Evolutionary conservation across 2,113 vertebrate genomes (phyloP).

Genomic region (Lepus europaeus): DNA sequence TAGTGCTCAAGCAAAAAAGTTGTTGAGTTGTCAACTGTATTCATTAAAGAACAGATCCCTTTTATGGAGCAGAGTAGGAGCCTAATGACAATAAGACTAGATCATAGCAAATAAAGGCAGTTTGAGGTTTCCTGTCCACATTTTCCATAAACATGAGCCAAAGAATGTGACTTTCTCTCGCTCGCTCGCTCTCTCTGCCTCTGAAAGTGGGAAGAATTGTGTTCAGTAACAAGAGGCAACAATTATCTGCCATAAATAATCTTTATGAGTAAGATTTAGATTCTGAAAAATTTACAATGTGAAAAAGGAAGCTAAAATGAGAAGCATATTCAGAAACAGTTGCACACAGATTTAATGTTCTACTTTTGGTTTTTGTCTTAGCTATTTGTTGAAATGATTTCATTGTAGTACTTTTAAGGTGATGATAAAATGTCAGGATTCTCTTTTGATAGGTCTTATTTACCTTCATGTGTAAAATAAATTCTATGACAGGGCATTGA

Average conservation of each 20-base stretch:
- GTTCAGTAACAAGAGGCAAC: background rate
- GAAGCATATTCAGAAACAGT: constrained; percentile 27
- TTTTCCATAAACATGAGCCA: background rate
- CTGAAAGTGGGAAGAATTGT: background rate
- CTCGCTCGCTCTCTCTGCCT: background rate
- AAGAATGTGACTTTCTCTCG: background rate
- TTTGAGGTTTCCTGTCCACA: background rate
- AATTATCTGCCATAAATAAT: background rate
- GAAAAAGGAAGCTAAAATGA: constrained; percentile 61
- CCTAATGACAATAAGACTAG: background rate
- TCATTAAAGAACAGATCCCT: background rate
- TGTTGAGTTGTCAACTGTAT: background rate
- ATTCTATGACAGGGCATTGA: background rate
- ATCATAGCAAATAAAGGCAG: background rate
- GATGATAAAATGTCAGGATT: background rate
- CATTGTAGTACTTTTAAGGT: background rate
- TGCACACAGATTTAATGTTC: background rate
- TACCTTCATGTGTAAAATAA: background rate
- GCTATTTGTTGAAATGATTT: background rate
- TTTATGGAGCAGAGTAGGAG: background rate
- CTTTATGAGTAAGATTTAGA: constrained; percentile 2
- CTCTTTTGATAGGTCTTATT: background rate
- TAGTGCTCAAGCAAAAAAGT: background rate
- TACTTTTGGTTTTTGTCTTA: constrained; percentile 31
- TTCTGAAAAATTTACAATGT: constrained; percentile 44